Evolutionary conservation across 2,888 invertebrate genomes (phyloP), one percentile per base, ranked within the genome.

Genomic region (Chrysolina oricalcia): DNA sequence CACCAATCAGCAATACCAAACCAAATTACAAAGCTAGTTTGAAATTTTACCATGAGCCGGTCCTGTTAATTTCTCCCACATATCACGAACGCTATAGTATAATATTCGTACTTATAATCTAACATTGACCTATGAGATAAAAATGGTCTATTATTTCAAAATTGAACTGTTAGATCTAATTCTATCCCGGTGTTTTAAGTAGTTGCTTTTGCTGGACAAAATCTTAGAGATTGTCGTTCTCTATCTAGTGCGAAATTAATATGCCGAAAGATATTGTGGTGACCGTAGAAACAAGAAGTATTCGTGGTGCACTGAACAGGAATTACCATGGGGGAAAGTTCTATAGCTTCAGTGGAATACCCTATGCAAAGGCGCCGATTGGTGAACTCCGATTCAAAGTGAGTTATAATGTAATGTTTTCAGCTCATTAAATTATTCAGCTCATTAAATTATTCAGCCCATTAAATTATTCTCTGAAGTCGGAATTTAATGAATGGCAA

Each of bases 301-400:
- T 87, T 17, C 78, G 78, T 35, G 87, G 87, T 17, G 83, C 82
- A 70, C 76, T 76, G 4, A 79, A 76, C 1, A 65, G 50, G n/a
- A 83, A 87, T 79, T 82, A 82, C 65, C 77, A 83, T 46, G 86
- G 84, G 11, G 82, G 81, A n/a, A 77, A 70, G 10, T 87, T 83
- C 81, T 83, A 81, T 43, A 84, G 84, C 75, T 88, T 88, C 78
- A 83, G 84, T 76, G 87, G 87, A 35, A 86, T 88, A 67, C 88
- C 88, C 0, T 88, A 87, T 72, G 88, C 86, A 0, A 85, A 86
- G 77, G 82, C 87, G 10, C 87, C 87, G 0, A 41, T 86, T 11
- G 85, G 86, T 17, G 79, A 83, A 13, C 80, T 86, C 8, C 81
- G 87, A 81, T 87, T 86, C 82, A 84, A 84, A 84, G 87, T 87